Evolutionary conservation across 2,113 vertebrate species (phyloP), one percentile per base, ranked within the genome.

Genomic region (Heterotilapia buettikoferi): DNA sequence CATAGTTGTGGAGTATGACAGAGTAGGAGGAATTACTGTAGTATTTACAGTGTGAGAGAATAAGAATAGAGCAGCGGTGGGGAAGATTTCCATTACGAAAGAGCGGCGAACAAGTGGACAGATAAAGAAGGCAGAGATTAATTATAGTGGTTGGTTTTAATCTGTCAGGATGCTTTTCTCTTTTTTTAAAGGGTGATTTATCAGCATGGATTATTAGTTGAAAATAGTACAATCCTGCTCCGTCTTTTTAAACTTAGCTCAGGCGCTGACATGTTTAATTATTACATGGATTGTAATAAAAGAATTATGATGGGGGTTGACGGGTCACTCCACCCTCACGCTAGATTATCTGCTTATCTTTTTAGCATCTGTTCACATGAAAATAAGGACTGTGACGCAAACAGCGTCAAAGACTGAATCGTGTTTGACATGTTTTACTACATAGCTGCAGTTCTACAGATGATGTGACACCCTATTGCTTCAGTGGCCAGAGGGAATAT

Each of bases 31-130:
- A 81, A 45, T 19, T 56, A 80, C 43, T 83, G 81, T 43, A 56
- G 52, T 88, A 86, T 87, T 92, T 80, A 91, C 82, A 88, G 38
- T 84, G 47, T 68, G 45, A 80, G n/a, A 31, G 26, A 68, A 87
- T 33, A 52, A 86, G 26, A 86, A 88, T 14, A 63, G 40, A 85
- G 40, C 57, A 82, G 50, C 36, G 54, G 57, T 85, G 78, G 56
- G 85, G 89, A 24, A 84, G 26, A 85, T 90, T 89, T 90, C 66
- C 80, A 81, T 84, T 59, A 21, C 19, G 50, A 84, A 89, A 83
- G 36, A 57, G 14, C 24, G 26, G 54, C 47, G 29, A 43, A 84
- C 24, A 82, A 52, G 12, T 47, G 45, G 83, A 76, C n/a, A 45
- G 61, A 57, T 66, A 45, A 68, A 33, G 59, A 80, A 26, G 53